These are phyloP conservation scores for Lagopus muta DNA, from an alignment of 2,113 vertebrate genomes.

Conservation along the genomic window DNA sequence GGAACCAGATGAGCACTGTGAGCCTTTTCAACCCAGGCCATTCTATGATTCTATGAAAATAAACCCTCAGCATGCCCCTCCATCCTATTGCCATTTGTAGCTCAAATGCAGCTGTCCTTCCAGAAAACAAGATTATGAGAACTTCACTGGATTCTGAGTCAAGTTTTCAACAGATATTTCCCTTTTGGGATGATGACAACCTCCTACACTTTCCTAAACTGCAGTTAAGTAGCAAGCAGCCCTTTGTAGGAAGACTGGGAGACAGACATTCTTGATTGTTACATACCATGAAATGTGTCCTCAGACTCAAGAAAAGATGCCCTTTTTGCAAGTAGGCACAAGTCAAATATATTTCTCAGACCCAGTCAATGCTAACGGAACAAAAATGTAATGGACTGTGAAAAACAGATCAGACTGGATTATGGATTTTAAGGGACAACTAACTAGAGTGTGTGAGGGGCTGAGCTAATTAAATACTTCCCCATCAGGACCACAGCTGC, in stretches of 20 bases:
- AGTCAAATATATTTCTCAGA: not conserved
- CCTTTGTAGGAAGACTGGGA: not conserved
- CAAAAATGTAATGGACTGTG: not conserved
- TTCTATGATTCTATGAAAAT: not conserved
- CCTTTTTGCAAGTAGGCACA: not conserved
- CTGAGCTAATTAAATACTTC: constrained; percentile 20
- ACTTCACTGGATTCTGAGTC: not conserved
- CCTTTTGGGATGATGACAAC: not conserved
- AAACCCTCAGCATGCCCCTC: not conserved
- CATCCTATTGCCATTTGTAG: not conserved
- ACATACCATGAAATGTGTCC: not conserved
- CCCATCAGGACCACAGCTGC: not conserved
- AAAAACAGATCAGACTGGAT: not conserved
- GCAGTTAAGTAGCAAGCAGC: not conserved
- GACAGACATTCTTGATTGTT: not conserved
- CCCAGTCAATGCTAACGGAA: not conserved
- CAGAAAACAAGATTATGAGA: not conserved
- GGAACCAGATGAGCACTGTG: no score
- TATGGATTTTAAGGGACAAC: not conserved
- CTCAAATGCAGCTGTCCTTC: not conserved
- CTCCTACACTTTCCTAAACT: not conserved
- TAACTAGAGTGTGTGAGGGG: not conserved
- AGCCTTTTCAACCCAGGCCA: no score
- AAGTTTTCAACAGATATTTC: not conserved
- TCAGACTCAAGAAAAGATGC: not conserved